These are phyloP conservation scores for Bilobella aurantiaca DNA, from an alignment of 1,140 invertebrate genomes.

Conservation along the genomic window DNA sequence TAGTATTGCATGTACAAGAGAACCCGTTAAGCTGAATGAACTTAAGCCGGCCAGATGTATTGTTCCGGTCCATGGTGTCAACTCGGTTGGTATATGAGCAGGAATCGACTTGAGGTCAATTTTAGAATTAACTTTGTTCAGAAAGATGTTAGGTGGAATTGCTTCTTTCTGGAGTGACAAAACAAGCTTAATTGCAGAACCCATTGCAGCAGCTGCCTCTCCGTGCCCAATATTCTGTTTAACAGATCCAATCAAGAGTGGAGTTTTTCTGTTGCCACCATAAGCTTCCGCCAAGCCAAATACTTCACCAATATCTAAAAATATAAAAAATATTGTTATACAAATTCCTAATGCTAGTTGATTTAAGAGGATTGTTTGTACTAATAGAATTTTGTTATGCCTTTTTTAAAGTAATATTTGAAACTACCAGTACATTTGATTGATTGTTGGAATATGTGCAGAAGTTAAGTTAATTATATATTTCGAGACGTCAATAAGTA, in stretches of 20 bases:
- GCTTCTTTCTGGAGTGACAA: constrained; percentile 2
- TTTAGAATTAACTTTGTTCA: background rate
- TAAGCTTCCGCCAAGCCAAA: constrained; percentile 70
- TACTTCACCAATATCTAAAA: constrained; percentile 55
- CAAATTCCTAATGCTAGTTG: too few relatives aligned
- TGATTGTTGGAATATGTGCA: too few relatives aligned
- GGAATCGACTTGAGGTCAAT: constrained; percentile 1
- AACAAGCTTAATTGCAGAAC: constrained; percentile 9
- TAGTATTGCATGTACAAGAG: constrained; percentile 6
- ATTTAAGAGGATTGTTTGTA: too few relatives aligned
- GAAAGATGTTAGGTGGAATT: background rate
- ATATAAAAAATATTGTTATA: too few relatives aligned
- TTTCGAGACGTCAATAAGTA: too few relatives aligned
- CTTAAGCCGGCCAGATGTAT: constrained; percentile 2
- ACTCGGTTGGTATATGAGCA: background rate
- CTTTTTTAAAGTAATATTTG: too few relatives aligned
- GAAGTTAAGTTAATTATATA: too few relatives aligned
- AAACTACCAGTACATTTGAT: too few relatives aligned
- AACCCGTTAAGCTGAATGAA: constrained; percentile 10
- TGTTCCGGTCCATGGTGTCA: background rate
- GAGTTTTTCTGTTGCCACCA: constrained; percentile 53
- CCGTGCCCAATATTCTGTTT: constrained; percentile 91
- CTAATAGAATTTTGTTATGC: too few relatives aligned
- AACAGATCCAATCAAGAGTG: constrained; percentile 73
- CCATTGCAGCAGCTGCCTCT: constrained; percentile 73